Evolutionary conservation across 2,113 vertebrate genomes (phyloP), one percentile per base, ranked within the genome.

Genomic region (Hystrix brachyura): DNA sequence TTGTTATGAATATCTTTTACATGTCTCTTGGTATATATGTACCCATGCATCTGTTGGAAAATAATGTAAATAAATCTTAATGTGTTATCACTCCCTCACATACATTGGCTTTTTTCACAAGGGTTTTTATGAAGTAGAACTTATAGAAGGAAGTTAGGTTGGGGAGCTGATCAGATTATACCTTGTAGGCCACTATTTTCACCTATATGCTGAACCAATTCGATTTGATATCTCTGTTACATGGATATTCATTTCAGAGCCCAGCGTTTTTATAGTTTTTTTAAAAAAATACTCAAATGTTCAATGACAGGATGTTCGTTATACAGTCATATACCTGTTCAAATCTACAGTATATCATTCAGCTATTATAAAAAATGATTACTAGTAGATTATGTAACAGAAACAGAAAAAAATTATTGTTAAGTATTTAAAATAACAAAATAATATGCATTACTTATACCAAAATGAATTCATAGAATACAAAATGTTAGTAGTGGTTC

Each of bases 371-470:
- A 60, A 88, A 67, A 72, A 89, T 6, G 2, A 76, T 92, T 62
- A 71, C 15, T n/a, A 87, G n/a, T 55, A 95, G 29, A 53, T 93
- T 78, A 81, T 91, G n/a, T 48, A 82, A 43, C 9, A 38, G 2
- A 25, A 59, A 62, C 23, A 69, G 71, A 57, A 91, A 67, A 25
- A 48, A 78, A 11, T 62, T 83, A 87, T 55, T 90, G 19, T 64
- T 95, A n/a, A 62, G 7, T 84, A 25, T 86, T 82, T 87, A 87
- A 87, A 93, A 7, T 64, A 78, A 67, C 15, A 53, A 51, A 71
- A 53, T 85, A 48, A 9, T 46, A 72, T 43, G 21, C 46, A 62
- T 34, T 48, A 21, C n/a, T 69, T 29, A 25, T 83, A 78, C 19
- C 74, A 59, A 80, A 64, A 90, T 51, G 6, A 57, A 74, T n/a